Evolutionary conservation across 2,113 vertebrate species (phyloP), one percentile per base, ranked within the genome.

Genomic region (Sorex araneus): DNA sequence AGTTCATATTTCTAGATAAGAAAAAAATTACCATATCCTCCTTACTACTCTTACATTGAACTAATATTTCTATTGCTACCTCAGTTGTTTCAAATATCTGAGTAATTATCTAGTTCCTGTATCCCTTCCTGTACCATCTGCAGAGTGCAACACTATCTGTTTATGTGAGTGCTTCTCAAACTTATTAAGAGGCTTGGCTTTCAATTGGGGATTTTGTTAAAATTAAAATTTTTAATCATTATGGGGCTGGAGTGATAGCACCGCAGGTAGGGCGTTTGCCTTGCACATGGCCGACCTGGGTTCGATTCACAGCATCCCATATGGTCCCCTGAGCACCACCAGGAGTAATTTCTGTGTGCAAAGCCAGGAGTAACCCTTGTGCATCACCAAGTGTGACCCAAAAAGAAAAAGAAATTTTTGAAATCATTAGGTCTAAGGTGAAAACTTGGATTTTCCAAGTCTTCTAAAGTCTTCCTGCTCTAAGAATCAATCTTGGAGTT

Each of bases 151-250:
- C 16, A 40, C 23, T 84, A 30, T 80, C 69, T n/a, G 0, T 82
- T 80, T 80, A 47, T 81, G 70, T 66, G 32, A 30, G 12, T 25
- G 6, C 69, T 83, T 89, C 81, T 75, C 80, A 87, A 50, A 87
- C 87, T 64, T 66, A 30, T 45, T 32, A 77, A 75, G 23, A 66
- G 87, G 45, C 71, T 28, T 34, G 8, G 23, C 7, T 71, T 21
- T 80, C 88, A 64, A 70, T 54, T 50, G 76, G 76, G 81, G 79
- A 80, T 67, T 88, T 94, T 90, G 78, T 93, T 86, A 93, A 95
- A 92, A 89, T 74, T 79, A 57, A 86, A 71, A 47, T 86, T 92
- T 87, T 25, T n/a, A n/a, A n/a, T n/a, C n/a, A n/a, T n/a, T n/a
- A n/a, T n/a, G n/a, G 40, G 40, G 40, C 40, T 40, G 40, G 40